Evolutionary conservation across 2,888 invertebrate genomes (phyloP).

Genomic region (Latheticus oryzae): DNA sequence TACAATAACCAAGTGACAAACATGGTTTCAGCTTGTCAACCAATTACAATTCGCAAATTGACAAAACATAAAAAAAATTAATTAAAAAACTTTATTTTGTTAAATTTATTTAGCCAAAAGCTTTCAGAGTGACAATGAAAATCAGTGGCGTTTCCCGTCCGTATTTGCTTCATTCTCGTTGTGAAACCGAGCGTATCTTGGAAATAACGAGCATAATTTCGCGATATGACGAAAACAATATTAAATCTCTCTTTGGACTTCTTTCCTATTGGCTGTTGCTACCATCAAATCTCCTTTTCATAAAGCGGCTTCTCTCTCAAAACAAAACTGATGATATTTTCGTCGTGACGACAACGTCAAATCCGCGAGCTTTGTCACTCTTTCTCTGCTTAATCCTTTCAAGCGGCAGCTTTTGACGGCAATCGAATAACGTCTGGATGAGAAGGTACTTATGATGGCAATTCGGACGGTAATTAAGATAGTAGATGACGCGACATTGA

Average conservation of each 20-base stretch:
- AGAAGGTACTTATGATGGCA: conserved; percentile 5
- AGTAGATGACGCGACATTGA: conserved; percentile 44
- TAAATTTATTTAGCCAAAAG: too few relatives aligned
- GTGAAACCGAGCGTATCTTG: too few relatives aligned
- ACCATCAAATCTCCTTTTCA: conserved; percentile 2
- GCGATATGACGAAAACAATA: too few relatives aligned
- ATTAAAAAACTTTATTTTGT: too few relatives aligned
- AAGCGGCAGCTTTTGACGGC: conserved; percentile 19
- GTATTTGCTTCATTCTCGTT: too few relatives aligned
- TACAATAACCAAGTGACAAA: conserved; percentile 45
- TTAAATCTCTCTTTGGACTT: too few relatives aligned
- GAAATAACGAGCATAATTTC: too few relatives aligned
- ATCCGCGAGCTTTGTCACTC: conserved; percentile 31
- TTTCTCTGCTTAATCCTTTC: conserved; percentile 28
- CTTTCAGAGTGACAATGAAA: too few relatives aligned
- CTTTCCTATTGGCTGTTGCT: too few relatives aligned
- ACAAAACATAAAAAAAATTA: too few relatives aligned
- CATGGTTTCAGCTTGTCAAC: conserved; percentile 34
- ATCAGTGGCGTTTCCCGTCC: too few relatives aligned
- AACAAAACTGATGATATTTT: conserved; percentile 1
- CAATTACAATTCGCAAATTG: too few relatives aligned
- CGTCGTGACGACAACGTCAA: conserved; percentile 8
- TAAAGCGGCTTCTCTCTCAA: neutral
- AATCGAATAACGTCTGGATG: conserved; percentile 15
- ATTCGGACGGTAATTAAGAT: conserved; percentile 40